Evolutionary conservation across 2,888 invertebrate genomes (phyloP), one percentile per base, ranked within the genome.

Genomic region (Trichogramma evanescens): DNA sequence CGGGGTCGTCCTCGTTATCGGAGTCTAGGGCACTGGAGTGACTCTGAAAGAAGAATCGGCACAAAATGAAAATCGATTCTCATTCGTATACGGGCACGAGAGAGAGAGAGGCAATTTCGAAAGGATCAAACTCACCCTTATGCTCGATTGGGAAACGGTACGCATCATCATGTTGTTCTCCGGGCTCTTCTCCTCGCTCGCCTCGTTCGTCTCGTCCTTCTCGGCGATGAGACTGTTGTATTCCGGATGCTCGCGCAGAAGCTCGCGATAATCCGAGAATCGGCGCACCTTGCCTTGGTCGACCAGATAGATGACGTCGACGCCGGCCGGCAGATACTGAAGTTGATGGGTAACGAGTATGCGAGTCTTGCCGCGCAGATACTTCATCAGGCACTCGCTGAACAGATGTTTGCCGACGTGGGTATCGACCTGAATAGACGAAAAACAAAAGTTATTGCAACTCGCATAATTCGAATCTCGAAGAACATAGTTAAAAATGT

Each of bases 271-370:
- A 45, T 69, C 68, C 0, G 67, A 54, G 39, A 73, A 77, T 1
- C 67, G 60, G 4, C 65, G 63, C 9, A 71, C 62, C 59, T 67
- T 74, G 48, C 76, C 76, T 45, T 76, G 74, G 4, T 77, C 75
- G 6, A 78, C 56, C 84, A 3, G 89, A 88, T 70, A 85, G 82
- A 7, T 86, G 2, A 67, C 69, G 52, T 78, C 77, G 2, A 73
- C 75, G 26, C 65, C 84, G 65, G 84, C 82, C 26, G 26, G 26
- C 26, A 88, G 79, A 71, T 88, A 88, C 73, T 88, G 87, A 68
- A 88, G 76, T 75, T 88, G 88, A 71, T 88, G 88, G 0, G 93
- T 93, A 65, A 91, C 88, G 44, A 93, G 82, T 51, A 93, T 84
- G 26, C 88, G 80, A 1, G 89, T 88, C 72, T 89, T 86, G 64